Evolutionary conservation across 1,140 invertebrate species (phyloP).

Genomic region (Lepidostoma basale): DNA sequence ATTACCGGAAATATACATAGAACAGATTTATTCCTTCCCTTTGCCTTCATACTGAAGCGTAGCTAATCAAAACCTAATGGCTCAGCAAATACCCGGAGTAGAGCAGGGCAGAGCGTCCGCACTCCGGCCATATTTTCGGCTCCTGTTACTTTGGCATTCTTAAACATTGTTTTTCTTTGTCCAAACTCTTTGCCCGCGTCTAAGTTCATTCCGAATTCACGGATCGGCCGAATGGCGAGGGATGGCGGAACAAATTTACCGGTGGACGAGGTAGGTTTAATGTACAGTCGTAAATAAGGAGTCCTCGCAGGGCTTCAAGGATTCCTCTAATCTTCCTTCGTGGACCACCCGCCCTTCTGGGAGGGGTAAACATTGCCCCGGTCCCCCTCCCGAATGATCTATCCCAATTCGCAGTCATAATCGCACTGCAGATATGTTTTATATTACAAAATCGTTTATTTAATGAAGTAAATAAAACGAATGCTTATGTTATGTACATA

Average conservation of each 20-base stretch:
- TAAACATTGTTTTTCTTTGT: conserved; percentile 32
- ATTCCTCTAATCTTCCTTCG: too few species aligned
- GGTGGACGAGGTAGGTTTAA: conserved; percentile 38
- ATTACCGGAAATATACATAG: conserved; percentile 9
- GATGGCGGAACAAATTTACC: conserved; percentile 31
- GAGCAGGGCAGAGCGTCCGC: background rate
- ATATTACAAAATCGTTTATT: too few species aligned
- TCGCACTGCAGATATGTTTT: too few species aligned
- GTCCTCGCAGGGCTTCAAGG: background rate
- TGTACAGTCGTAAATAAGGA: conserved; percentile 38
- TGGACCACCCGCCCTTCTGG: too few species aligned
- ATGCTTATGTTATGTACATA: too few species aligned
- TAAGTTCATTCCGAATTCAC: conserved; percentile 34
- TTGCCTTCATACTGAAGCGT: conserved; percentile 20
- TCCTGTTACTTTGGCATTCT: conserved; percentile 24
- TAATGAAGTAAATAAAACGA: too few species aligned
- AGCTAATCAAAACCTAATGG: conserved; percentile 39
- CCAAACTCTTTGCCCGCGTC: conserved; percentile 24
- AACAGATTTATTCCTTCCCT: conserved; percentile 18
- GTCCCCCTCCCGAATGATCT: too few species aligned
- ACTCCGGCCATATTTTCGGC: background rate
- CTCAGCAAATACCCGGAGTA: conserved; percentile 35
- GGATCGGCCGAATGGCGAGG: conserved; percentile 24
- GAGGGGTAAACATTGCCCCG: too few species aligned
- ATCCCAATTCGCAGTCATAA: too few species aligned